Percentiles rank a stretch among this genome's conserved stretches.
These are phyloP conservation scores for Ypsolopha sequella DNA, from an alignment of 2,888 invertebrate species.

Conservation along the genomic window DNA sequence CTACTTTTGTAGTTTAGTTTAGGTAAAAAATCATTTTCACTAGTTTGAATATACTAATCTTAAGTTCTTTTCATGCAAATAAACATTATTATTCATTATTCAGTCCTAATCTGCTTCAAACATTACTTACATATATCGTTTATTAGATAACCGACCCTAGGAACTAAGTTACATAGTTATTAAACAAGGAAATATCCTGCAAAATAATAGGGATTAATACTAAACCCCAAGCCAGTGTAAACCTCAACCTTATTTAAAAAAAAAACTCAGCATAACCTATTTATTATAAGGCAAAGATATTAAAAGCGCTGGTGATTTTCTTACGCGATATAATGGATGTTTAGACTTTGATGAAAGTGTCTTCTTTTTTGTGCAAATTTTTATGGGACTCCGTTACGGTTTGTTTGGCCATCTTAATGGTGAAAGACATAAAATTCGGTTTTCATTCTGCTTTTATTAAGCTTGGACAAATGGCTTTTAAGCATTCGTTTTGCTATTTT, in stretches of 20 bases:
- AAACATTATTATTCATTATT: too few species aligned
- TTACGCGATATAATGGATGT: conserved; percentile 29
- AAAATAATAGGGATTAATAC: too few species aligned
- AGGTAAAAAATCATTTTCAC: too few species aligned
- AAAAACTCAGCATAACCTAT: conserved; percentile 44
- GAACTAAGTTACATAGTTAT: too few species aligned
- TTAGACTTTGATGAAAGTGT: conserved; percentile 36
- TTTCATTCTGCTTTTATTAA: conserved; percentile 1
- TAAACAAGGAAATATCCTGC: too few species aligned
- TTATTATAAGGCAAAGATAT: conserved; percentile 61
- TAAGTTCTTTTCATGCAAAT: too few species aligned
- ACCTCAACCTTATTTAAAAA: not conserved
- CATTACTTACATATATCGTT: too few species aligned
- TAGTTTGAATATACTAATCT: too few species aligned
- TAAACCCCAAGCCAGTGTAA: too few species aligned
- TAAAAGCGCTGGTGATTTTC: conserved; percentile 56
- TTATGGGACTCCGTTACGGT: conserved; percentile 40
- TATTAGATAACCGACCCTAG: too few species aligned
- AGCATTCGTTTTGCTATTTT: not conserved
- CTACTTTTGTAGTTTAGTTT: too few species aligned
- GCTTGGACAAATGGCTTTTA: not conserved
- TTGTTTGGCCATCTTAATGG: conserved; percentile 51
- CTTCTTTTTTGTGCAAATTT: conserved; percentile 27
- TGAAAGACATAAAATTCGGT: conserved; percentile 12
- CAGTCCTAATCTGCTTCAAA: too few species aligned